Base-by-base conservation (phyloP, 2,888 invertebrate genomes). In the Yponomeuta plumbellus region DNA sequence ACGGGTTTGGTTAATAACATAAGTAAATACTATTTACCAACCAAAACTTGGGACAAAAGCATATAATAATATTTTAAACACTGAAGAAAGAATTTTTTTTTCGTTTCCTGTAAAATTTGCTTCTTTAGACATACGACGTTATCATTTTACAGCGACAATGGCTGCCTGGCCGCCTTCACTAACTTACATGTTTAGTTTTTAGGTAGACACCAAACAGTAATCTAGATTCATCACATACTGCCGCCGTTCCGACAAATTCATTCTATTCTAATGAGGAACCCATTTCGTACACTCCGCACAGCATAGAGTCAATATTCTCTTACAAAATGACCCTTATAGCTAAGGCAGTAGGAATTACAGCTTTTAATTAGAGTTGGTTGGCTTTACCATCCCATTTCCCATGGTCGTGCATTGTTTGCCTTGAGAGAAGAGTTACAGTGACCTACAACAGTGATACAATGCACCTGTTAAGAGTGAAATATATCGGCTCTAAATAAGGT, bases 241-340 rank as follows among this genome's bases (percentile, higher is more conserved):
- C 44, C 17, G 13, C 3, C 17, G n/a, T n/a, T n/a, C 44, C 17
- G 44, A 52, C 11, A 13, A 52, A 17, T 52, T 52, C 13, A 52
- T 52, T 52, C 13, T 52, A 52, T 52, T 52, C 44, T 52, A 52
- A 52, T 52, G 44, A 52, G 44, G 44, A 52, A 52, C 44, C 44
- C 44, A 52, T 52, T 52, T 17, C 44, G 17, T 52, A 52, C 44
- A 52, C 44, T 52, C 44, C 17, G 17, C 44, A 52, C 44, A 34
- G 34, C 34, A 34, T 34, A 34, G 5, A 3, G 34, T 34, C 34
- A 8, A 34, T 34, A 34, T 34, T 52, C 17, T 17, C 3, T 13
- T 5, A 2, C 2, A 52, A 17, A 17, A 13, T 52, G 17, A 52
- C 44, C 17, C 44, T 17, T 52, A 17, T 52, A 17, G 3, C 13